phyloP scores from a whole-genome alignment of 2,113 vertebrate genomes.

The Melanerpes aurifrons region DNA sequence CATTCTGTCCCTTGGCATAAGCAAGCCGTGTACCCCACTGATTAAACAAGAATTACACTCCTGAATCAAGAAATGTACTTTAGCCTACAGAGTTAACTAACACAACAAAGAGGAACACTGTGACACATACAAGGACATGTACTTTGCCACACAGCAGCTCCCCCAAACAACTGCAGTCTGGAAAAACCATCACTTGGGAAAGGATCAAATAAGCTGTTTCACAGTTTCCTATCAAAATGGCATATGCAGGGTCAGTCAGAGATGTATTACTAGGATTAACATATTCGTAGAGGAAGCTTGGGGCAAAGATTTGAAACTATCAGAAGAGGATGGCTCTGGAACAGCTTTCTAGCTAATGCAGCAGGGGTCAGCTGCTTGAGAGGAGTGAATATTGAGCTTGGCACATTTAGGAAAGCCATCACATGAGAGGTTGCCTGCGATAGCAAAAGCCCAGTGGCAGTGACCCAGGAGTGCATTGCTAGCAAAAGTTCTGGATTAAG shows the following conservation, averaged over 20 bases:
- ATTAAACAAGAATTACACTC: background rate
- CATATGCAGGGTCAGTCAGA: background rate
- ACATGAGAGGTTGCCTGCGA: background rate
- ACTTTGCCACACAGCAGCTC: background rate
- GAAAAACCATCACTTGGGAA: background rate
- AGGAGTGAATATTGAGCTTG: background rate
- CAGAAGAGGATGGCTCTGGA: background rate
- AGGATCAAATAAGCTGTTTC: background rate
- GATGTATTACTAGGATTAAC: background rate
- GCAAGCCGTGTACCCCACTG: background rate
- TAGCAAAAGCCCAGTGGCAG: background rate
- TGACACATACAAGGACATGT: background rate
- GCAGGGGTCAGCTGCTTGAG: background rate
- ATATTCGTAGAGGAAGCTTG: background rate
- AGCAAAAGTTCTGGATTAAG: constrained; percentile 17
- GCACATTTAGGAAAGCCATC: background rate
- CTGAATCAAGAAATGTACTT: background rate
- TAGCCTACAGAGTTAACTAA: background rate
- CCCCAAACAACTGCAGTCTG: background rate
- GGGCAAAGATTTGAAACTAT: background rate
- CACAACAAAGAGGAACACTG: background rate
- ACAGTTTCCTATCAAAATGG: background rate
- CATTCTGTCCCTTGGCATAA: background rate
- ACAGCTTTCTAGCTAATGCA: background rate
- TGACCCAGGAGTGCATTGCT: background rate